These are phyloP conservation scores for Macrobrachium nipponense DNA, from an alignment of 1,140 invertebrate genomes.

Conservation along the genomic window DNA sequence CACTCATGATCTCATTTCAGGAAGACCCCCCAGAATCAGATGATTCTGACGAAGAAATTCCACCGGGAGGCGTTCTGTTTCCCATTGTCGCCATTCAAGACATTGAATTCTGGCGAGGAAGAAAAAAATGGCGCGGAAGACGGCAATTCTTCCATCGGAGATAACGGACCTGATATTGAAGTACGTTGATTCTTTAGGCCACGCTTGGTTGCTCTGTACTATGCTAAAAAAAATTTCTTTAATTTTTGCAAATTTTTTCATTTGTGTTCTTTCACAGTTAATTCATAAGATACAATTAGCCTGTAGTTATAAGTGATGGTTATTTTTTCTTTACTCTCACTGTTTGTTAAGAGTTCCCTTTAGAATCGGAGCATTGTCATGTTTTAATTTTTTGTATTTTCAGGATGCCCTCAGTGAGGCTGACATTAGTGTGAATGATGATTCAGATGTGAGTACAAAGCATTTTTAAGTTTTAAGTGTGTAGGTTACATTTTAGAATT, in stretches of 20 bases:
- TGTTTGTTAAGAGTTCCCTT: too few relatives aligned
- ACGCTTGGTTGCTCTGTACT: background rate
- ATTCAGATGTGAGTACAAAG: conserved; percentile 14
- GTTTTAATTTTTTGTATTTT: background rate
- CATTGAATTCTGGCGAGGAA: conserved; percentile 57
- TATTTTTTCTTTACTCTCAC: too few relatives aligned
- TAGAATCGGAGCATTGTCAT: too few relatives aligned
- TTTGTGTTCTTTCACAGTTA: too few relatives aligned
- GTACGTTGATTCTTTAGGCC: background rate
- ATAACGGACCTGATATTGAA: background rate
- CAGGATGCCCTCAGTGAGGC: background rate
- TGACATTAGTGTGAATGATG: background rate
- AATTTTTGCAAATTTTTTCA: background rate
- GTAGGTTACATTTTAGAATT: background rate
- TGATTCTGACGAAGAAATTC: conserved; percentile 52
- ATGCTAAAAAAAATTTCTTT: background rate
- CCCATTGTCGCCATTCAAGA: background rate
- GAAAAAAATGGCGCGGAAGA: conserved; percentile 44
- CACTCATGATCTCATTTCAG: background rate
- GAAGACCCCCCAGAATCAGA: conserved; percentile 52
- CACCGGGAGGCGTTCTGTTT: conserved; percentile 41
- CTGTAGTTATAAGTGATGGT: too few relatives aligned
- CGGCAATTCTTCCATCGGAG: background rate
- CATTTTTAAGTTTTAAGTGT: background rate
- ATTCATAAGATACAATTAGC: too few relatives aligned